These are phyloP conservation scores for Hybos culiciformis DNA, from an alignment of 2,888 invertebrate species.

Conservation along the genomic window DNA sequence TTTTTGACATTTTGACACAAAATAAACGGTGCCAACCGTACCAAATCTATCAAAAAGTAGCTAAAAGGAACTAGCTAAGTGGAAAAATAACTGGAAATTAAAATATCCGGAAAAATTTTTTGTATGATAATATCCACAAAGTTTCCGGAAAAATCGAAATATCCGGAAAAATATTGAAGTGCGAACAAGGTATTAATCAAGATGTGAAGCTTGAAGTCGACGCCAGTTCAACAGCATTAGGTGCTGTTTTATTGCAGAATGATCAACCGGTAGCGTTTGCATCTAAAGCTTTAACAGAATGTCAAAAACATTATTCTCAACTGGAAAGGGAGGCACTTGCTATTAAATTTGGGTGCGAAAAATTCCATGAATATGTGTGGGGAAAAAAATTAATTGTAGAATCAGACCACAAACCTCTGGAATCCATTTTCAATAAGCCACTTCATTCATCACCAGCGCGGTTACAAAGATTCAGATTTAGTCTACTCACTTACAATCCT, in stretches of 20 bases:
- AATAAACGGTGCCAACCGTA: no score
- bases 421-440: conserved; percentile 3
- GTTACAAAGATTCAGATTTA: conserved; percentile 4
- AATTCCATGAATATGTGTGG: conserved; percentile 5
- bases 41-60: no score
- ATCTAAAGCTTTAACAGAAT: neutral
- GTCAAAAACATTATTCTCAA: neutral
- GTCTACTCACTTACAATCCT: conserved; percentile 6
- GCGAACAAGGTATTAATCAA: no score
- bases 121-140: no score
- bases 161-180: no score
- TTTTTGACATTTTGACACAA: no score
- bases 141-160: no score
- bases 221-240: neutral
- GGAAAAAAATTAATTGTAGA: conserved; percentile 5
- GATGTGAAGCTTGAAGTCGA: neutral
- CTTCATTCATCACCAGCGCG: conserved; percentile 7
- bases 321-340: conserved; percentile 1
- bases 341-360: conserved; percentile 9
- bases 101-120: no score
- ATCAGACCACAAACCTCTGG: conserved; percentile 6
- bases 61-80: no score
- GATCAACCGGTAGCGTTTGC: no score
- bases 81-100: no score
- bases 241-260: neutral